Evolutionary conservation across 37 sponge, comb jelly and placozoan species (phyloP), one percentile per base, ranked within the genome.

Genomic region (Eunapius fragilis): DNA sequence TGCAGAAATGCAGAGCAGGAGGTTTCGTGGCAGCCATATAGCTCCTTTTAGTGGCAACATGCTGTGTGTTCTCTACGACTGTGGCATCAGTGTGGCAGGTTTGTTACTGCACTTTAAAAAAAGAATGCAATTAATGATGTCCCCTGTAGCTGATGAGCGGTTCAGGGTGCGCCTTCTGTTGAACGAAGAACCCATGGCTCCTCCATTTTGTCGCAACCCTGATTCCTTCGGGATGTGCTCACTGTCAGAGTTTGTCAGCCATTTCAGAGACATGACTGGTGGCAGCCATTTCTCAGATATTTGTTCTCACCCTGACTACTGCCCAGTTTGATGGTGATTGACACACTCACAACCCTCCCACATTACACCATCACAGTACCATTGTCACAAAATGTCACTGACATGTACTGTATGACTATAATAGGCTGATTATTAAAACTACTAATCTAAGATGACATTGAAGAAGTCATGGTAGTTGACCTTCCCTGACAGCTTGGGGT

Each of bases 401-500:
- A 12, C 58, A 58, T 19, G 14, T 17, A 9, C 6, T 41, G 6
- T 41, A 9, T 41, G 3, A 41, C 17, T 58, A 2, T 58, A 17
- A 11, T 58, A 11, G 58, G 6, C 14, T 58, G 22, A 58, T 58
- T 79, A 49, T 10, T 45, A 31, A 50, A 31, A 30, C 78, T 78
- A 78, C 27, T 87, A 19, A 24, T 87, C 78, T 27, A 90, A 32
- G 30, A 90, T 70, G 80, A 72, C 82, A 19, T 85, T 81, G 47
- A 85, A 25, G 73, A 90, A 85, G 25, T 69, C 30, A 2, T 37
- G 37, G 77, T 90, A 90, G 81, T 85, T 69, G 0, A 90, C 70
- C 12, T 30, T 67, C 35, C 84, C 90, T 11, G 80, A 48, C 48
- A 90, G 76, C 36, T 75, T 27, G 4, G 85, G 85, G 50, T 90